Conservation (phyloP, 2,888 invertebrate species). For the Podabrus alpinus region DNA sequence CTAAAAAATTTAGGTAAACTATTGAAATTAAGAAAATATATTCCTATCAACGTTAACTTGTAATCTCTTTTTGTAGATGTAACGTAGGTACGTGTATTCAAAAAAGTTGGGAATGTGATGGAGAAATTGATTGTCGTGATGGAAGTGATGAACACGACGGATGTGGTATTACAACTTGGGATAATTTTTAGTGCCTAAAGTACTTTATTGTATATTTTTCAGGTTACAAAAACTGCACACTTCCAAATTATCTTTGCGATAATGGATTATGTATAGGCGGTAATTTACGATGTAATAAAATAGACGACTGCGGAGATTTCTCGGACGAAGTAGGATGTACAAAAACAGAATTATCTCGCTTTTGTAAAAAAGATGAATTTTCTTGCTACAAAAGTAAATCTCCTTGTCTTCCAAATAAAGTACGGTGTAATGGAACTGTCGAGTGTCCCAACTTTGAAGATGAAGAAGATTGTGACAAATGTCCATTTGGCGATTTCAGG, state of each 20-base stretch:
- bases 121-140: constrained; percentile 73
- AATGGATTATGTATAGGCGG: constrained; percentile 63
- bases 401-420: constrained; percentile 59
- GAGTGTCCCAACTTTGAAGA: constrained; percentile 78
- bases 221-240: constrained; percentile 47
- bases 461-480: constrained; percentile 59
- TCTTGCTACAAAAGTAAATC: constrained; percentile 57
- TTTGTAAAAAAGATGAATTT: constrained; percentile 57
- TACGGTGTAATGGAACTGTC: constrained; percentile 60
- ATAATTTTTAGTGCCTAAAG: constrained; percentile 3
- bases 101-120: constrained; percentile 71
- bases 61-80: constrained; percentile 62
- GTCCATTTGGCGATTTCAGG: constrained; percentile 41
- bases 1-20: constrained; percentile 52
- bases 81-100: constrained; percentile 71
- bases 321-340: constrained; percentile 61
- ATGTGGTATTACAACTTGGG: constrained; percentile 54
- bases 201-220: constrained; percentile 20
- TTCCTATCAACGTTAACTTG: background rate
- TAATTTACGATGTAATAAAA: constrained; percentile 61
- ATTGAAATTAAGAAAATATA: background rate
- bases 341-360: constrained; percentile 31
- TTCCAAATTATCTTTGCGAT: constrained; percentile 55
- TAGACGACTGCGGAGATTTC: constrained; percentile 63
- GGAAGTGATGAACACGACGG: constrained; percentile 72